These are phyloP conservation scores for Centropyge bicolor DNA, from an alignment of 2,797 vertebrate species.

Conservation along the genomic window DNA sequence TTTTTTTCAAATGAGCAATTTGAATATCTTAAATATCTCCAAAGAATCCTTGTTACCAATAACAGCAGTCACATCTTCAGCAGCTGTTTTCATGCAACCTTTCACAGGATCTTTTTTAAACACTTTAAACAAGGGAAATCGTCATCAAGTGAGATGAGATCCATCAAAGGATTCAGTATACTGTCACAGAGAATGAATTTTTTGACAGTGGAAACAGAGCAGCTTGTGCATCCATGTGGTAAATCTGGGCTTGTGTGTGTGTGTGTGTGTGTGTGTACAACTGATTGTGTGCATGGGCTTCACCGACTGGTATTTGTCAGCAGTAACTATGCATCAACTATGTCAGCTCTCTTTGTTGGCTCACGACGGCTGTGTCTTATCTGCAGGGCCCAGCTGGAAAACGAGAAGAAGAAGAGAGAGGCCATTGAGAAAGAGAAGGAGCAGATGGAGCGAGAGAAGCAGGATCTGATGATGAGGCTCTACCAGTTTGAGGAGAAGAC, in stretches of 20 bases:
- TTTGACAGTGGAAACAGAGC: not conserved
- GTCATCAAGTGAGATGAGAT: not conserved
- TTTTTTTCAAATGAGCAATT: too few species aligned
- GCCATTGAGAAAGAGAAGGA: slow-evolving; percentile 93
- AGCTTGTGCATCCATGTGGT: slow-evolving; percentile 1
- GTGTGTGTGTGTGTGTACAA: not conserved
- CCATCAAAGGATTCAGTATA: not conserved
- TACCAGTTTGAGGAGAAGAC: slow-evolving; percentile 94
- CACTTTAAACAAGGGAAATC: not conserved
- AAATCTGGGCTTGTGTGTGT: not conserved
- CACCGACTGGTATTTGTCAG: slow-evolving; percentile 26
- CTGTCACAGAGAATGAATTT: not conserved
- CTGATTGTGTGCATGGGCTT: not conserved
- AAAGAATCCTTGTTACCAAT: too few species aligned
- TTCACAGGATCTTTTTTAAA: not conserved
- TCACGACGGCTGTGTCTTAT: slow-evolving; percentile 65
- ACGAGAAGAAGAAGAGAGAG: slow-evolving; percentile 94
- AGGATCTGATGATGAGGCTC: slow-evolving; percentile 91
- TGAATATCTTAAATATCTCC: too few species aligned
- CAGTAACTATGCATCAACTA: slow-evolving; percentile 10
- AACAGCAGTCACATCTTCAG: not conserved
- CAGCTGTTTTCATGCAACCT: slow-evolving; percentile 16
- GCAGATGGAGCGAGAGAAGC: slow-evolving; percentile 93
- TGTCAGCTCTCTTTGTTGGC: slow-evolving; percentile 52
- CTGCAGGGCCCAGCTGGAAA: slow-evolving; percentile 93